These are phyloP conservation scores for Gasterosteus aculeatus DNA, from an alignment of 2,113 vertebrate genomes.

Conservation along the genomic window DNA sequence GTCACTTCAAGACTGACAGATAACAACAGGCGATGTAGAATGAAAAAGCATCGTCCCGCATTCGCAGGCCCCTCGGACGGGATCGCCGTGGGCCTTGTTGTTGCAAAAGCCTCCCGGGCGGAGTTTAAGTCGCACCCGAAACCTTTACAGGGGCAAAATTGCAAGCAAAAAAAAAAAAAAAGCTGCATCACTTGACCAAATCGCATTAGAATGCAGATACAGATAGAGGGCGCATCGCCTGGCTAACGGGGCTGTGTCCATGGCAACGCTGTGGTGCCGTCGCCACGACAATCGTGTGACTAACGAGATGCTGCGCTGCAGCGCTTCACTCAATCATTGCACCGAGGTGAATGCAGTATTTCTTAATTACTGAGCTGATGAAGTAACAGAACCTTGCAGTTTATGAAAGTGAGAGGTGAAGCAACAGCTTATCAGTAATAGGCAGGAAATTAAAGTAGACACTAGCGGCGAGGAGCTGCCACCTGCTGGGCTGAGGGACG, in stretches of 20 bases:
- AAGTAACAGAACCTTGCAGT: not conserved
- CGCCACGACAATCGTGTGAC: slow-evolving; percentile 38
- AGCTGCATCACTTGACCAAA: slow-evolving; percentile 23
- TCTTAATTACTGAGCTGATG: not conserved
- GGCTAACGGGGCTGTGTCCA: slow-evolving; percentile 50
- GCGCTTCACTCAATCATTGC: not conserved
- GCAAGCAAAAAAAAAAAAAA: not conserved
- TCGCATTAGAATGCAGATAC: slow-evolving; percentile 54
- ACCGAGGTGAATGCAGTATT: not conserved
- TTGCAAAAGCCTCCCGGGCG: not conserved
- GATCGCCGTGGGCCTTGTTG: not conserved
- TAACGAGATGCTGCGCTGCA: slow-evolving; percentile 17
- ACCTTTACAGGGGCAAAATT: slow-evolving; percentile 13
- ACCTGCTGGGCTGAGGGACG: slow-evolving; percentile 36
- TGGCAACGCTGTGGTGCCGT: slow-evolving; percentile 48
- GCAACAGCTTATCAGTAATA: not conserved
- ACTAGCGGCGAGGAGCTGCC: slow-evolving; percentile 29
- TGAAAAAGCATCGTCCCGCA: not conserved
- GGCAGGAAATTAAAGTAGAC: not conserved
- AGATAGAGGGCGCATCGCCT: slow-evolving; percentile 27
- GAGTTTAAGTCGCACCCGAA: slow-evolving; percentile 25
- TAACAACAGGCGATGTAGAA: not conserved
- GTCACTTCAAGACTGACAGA: not conserved
- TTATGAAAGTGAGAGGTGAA: not conserved
- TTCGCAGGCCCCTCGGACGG: not conserved